A percentile compares a stretch with the other conserved stretches of the same genome.
Evolutionary conservation across 1,140 invertebrate genomes (phyloP).

Genomic region (Streblospio benedicti): DNA sequence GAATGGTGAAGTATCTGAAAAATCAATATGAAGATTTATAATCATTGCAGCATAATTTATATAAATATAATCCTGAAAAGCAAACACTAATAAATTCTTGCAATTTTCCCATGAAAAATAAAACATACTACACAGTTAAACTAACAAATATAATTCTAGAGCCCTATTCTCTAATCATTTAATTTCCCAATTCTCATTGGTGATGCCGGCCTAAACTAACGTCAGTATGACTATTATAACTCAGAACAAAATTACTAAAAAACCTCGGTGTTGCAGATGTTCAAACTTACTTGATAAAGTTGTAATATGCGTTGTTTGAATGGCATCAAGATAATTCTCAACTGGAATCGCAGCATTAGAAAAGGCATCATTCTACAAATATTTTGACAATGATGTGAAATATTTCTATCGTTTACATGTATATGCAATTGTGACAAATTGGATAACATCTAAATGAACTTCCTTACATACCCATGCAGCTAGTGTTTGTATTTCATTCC

Average conservation of each 20-base stretch:
- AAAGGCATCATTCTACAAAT: conserved; percentile 56
- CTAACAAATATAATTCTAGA: not conserved
- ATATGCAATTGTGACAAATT: not conserved
- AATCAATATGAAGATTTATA: conserved; percentile 47
- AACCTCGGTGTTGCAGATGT: too few species aligned
- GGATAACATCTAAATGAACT: not conserved
- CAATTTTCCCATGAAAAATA: too few species aligned
- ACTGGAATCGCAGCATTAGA: conserved; percentile 70
- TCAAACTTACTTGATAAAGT: conserved; percentile 33
- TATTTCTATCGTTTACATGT: not conserved
- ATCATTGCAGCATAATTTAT: conserved; percentile 33
- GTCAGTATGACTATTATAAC: too few species aligned
- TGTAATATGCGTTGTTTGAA: conserved; percentile 45
- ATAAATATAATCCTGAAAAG: not conserved
- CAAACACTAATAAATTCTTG: not conserved
- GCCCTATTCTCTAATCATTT: too few species aligned
- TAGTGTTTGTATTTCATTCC: conserved; percentile 52
- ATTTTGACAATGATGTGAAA: not conserved
- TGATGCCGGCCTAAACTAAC: too few species aligned
- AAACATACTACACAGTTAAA: not conserved
- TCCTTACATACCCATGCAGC: conserved; percentile 43
- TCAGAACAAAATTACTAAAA: too few species aligned
- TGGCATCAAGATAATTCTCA: conserved; percentile 63
- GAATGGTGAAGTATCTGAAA: conserved; percentile 55
- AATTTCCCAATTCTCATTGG: too few species aligned